Percentiles rank a stretch among this genome's conserved stretches.
Evolutionary conservation across 2,113 vertebrate genomes (phyloP).

Genomic region (Phalacrocorax pelagicus): DNA sequence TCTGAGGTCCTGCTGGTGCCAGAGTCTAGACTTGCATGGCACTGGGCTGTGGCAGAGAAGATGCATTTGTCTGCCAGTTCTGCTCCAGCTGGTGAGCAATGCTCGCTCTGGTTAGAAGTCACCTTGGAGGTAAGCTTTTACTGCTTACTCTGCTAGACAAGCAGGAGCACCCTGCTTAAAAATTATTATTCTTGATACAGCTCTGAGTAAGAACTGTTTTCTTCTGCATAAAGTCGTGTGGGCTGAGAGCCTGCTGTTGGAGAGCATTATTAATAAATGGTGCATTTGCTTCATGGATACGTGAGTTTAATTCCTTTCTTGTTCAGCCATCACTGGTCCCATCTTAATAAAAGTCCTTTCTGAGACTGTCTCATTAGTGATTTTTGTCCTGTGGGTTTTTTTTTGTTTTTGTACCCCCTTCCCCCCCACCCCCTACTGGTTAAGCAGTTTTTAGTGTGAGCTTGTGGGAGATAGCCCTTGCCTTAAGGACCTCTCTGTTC

Average conservation of each 20-base stretch:
- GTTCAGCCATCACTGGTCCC: background rate
- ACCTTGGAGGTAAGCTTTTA: conserved; percentile 36
- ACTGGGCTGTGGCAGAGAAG: background rate
- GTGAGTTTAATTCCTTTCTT: conserved; percentile 6
- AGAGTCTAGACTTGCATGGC: background rate
- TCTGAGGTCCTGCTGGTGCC: background rate
- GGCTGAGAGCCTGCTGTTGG: background rate
- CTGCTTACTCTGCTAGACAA: background rate
- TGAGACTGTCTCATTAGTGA: background rate
- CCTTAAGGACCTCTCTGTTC: background rate
- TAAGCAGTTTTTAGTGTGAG: background rate
- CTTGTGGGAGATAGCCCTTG: background rate
- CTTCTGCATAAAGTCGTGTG: background rate
- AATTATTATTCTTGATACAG: background rate
- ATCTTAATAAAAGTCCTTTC: background rate
- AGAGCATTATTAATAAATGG: background rate
- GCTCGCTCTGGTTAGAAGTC: background rate
- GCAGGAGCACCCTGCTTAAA: background rate
- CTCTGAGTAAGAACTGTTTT: background rate
- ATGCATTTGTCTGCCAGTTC: background rate
- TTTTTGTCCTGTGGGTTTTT: background rate
- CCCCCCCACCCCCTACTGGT: background rate
- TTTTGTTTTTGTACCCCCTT: too few relatives aligned
- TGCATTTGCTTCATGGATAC: background rate
- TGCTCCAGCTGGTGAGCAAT: background rate